These are phyloP conservation scores for Caracal caracal DNA, from an alignment of 2,113 vertebrate species.

Conservation along the genomic window DNA sequence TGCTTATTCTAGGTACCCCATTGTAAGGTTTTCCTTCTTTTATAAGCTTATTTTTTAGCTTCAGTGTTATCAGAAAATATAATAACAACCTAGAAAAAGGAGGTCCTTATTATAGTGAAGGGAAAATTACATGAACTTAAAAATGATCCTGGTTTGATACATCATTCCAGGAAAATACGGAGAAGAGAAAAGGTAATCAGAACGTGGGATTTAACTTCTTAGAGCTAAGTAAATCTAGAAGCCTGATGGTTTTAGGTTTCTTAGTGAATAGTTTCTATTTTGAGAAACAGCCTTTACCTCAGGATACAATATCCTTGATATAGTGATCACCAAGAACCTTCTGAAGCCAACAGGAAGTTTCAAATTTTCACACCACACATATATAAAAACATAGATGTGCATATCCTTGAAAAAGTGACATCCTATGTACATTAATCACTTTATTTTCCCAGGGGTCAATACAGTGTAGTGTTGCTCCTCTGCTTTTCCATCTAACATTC, in stretches of 20 bases:
- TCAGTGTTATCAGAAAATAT: constrained; percentile 69
- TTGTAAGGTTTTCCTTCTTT: constrained; percentile 60
- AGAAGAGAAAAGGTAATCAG: constrained; percentile 38
- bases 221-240: constrained; percentile 49
- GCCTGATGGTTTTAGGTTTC: constrained; percentile 30
- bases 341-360: constrained; percentile 73
- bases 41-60: constrained; percentile 64
- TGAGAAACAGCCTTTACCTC: constrained; percentile 66
- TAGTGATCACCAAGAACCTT: constrained; percentile 71
- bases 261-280: constrained; percentile 63
- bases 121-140: constrained; percentile 53
- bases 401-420: constrained; percentile 72
- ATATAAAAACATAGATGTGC: constrained; percentile 73
- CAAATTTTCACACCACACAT: constrained; percentile 70
- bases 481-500: constrained; percentile 78
- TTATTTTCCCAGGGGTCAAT: constrained; percentile 72
- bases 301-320: constrained; percentile 73
- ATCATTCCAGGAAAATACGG: constrained; percentile 38
- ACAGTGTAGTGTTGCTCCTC: constrained; percentile 80
- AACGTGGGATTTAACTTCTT: constrained; percentile 7
- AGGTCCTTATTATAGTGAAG: constrained; percentile 43
- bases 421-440: constrained; percentile 75
- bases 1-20: constrained; percentile 49
- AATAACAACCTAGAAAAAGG: constrained; percentile 50
- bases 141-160: not conserved